Evolutionary conservation across 2,113 vertebrate genomes (phyloP).

Genomic region (Cisticola juncidis): DNA sequence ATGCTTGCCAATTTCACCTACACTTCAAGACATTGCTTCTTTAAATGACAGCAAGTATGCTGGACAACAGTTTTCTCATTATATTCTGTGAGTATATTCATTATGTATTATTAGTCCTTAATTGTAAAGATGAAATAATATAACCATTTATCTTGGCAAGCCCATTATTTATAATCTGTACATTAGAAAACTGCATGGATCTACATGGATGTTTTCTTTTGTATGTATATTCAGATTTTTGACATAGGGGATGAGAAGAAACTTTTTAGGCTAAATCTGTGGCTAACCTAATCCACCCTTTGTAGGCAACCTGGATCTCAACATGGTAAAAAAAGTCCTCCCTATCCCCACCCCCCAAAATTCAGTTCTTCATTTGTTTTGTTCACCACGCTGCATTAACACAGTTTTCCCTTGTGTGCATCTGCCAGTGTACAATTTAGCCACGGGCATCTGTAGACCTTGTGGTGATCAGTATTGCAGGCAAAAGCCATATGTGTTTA

Average conservation of each 20-base stretch:
- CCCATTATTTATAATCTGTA: neutral
- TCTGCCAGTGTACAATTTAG: constrained; percentile 83
- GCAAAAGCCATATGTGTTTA: constrained; percentile 86
- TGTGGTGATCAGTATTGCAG: constrained; percentile 83
- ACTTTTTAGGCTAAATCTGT: neutral
- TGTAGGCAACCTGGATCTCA: constrained; percentile 40
- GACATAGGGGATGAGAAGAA: neutral
- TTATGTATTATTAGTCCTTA: constrained; percentile 42
- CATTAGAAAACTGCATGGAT: neutral
- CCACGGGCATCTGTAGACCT: constrained; percentile 85
- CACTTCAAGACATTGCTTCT: neutral
- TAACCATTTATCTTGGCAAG: constrained; percentile 40
- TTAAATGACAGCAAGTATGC: constrained; percentile 20
- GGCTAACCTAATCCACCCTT: constrained; percentile 21
- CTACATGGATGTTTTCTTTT: neutral
- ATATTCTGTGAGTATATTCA: constrained; percentile 13
- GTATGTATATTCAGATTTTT: neutral
- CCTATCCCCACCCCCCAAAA: constrained; percentile 29
- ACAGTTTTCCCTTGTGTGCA: constrained; percentile 80
- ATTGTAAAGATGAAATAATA: constrained; percentile 29
- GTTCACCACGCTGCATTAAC: constrained; percentile 83
- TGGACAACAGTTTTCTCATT: constrained; percentile 27
- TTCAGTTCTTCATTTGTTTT: constrained; percentile 87
- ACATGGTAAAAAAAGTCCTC: neutral
- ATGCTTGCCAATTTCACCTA: neutral